Evolutionary conservation across 2,797 vertebrate genomes (phyloP).

Genomic region (Kryptolebias ocellatus): DNA sequence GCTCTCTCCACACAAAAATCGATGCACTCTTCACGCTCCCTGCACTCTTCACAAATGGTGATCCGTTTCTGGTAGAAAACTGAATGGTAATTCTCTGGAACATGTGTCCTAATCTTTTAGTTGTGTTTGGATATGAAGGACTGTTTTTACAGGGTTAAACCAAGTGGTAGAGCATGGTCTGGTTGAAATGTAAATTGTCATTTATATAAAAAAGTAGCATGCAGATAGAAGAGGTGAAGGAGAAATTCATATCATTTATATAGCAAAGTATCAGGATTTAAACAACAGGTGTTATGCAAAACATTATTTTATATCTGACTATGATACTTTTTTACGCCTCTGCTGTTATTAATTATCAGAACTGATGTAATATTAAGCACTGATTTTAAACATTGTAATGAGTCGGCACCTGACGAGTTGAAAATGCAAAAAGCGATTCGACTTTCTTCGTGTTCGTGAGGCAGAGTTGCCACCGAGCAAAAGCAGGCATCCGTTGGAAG

Average conservation of each 20-base stretch:
- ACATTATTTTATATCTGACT: too few species aligned
- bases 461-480: neutral
- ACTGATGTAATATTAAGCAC: neutral
- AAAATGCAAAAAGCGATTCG: conserved; percentile 3
- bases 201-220: too few species aligned
- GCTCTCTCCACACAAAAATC: conserved; percentile 1
- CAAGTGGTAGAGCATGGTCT: too few species aligned
- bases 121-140: neutral
- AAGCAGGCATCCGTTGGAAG: neutral
- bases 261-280: too few species aligned
- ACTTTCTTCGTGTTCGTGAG: neutral
- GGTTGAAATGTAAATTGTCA: too few species aligned
- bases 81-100: neutral
- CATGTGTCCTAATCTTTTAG: neutral
- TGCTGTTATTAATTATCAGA: neutral
- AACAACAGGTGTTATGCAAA: too few species aligned
- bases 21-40: too few species aligned
- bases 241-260: too few species aligned
- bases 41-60: neutral
- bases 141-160: neutral
- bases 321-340: too few species aligned
- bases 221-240: too few species aligned
- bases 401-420: neutral
- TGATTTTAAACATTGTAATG: neutral
- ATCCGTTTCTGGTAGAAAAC: conserved; percentile 13